Evolutionary conservation across 2,113 vertebrate genomes (phyloP).

Genomic region (Hoplias malabaricus): DNA sequence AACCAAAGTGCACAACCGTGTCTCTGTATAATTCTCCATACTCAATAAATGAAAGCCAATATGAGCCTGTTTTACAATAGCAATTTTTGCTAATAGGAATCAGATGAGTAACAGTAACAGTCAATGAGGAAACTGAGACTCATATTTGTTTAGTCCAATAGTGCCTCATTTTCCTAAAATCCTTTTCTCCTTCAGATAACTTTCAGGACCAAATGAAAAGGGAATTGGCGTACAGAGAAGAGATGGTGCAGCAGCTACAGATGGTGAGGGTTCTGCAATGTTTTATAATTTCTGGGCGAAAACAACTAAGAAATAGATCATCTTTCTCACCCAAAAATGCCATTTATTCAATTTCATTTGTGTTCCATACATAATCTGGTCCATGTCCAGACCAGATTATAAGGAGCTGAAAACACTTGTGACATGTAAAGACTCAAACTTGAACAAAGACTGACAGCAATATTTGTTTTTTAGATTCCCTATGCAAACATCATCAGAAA

Average conservation of each 20-base stretch:
- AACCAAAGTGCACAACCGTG: not conserved
- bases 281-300: constrained; percentile 52
- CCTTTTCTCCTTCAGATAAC: constrained; percentile 79
- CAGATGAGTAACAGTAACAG: not conserved
- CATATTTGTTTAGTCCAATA: constrained; percentile 1
- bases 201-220: constrained; percentile 99
- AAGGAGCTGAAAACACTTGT: not conserved
- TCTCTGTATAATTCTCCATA: not conserved
- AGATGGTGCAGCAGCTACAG: constrained; percentile 98
- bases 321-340: not conserved
- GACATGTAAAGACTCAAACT: not conserved
- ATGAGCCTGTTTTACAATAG: not conserved
- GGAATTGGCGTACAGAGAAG: constrained; percentile 95
- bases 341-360: too few relatives aligned
- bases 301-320: constrained; percentile 6
- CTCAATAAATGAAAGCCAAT: not conserved
- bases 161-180: not conserved
- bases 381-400: not conserved
- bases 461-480: constrained; percentile 80
- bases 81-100: not conserved
- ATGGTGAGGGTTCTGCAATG: constrained; percentile 76
- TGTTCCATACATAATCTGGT: too few relatives aligned
- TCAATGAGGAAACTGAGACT: not conserved
- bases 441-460: not conserved
- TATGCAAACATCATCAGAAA: constrained; percentile 97